phyloP scores from a whole-genome alignment of 2,113 vertebrate genomes.

The Pygoscelis antarcticus region DNA sequence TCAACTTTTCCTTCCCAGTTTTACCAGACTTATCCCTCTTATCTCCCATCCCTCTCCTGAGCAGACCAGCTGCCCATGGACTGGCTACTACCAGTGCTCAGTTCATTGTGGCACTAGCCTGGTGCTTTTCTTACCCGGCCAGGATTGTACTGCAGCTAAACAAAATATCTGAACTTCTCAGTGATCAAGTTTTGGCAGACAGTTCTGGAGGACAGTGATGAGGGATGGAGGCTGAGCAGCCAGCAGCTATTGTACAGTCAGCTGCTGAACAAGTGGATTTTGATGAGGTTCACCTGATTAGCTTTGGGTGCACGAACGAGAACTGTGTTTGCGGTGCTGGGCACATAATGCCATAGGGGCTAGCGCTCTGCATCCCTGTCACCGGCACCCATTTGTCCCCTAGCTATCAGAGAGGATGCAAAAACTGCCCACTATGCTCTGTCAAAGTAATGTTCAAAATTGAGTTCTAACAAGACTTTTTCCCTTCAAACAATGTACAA shows the following conservation, averaged over 20 bases:
- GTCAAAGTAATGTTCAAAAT: background rate
- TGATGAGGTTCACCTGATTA: background rate
- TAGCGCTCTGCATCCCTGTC: background rate
- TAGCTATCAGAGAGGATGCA: background rate
- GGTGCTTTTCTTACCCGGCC: background rate
- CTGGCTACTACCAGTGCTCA: background rate
- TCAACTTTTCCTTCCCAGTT: background rate
- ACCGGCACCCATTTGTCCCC: background rate
- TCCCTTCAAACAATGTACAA: constrained; percentile 6
- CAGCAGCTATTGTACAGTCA: background rate
- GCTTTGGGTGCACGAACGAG: background rate
- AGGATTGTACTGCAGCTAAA: background rate
- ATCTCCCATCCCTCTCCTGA: background rate
- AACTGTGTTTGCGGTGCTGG: rapidly evolving
- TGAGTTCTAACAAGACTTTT: background rate
- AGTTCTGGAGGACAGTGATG: background rate
- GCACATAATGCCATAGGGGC: background rate
- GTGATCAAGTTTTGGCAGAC: background rate
- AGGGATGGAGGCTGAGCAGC: background rate
- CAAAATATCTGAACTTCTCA: background rate
- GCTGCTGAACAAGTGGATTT: background rate
- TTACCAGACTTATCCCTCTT: background rate
- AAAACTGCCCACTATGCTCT: background rate
- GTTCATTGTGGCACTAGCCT: background rate
- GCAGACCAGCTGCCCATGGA: background rate